Base-by-base conservation (phyloP, 2,797 vertebrate genomes). In the Aphelocoma californica region DNA sequence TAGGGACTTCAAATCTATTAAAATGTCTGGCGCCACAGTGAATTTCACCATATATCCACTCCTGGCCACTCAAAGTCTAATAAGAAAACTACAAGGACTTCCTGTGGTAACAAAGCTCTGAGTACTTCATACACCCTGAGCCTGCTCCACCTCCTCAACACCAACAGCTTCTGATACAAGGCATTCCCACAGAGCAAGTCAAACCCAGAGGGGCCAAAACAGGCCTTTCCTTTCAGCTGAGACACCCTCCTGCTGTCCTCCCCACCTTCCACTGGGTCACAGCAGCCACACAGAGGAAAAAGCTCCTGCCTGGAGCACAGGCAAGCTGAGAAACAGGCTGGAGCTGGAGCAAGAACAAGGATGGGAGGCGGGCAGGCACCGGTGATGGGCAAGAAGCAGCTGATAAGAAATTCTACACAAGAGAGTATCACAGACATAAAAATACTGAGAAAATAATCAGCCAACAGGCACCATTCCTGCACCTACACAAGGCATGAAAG, bases 331-430 rank as follows among this genome's bases (percentile, higher is more conserved):
- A 72, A 72, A 81, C 11, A n/a, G 3, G 45, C 18, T 70, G 45
- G n/a, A 81, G 64, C 21, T 86, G 61, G 45, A 54, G 60, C 14
- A 77, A 23, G 13, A 91, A 54, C 0, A 0, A 40, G 42, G 21
- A 91, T 0, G 0, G 32, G n/a, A 79, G 9, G 50, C 25, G 9
- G 7, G 40, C 2, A 15, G 38, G 44, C 42, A 66, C 6, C 15
- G 11, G 14, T 34, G 64, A 42, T 2, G 3, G 65, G 45, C 45
- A 90, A 69, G 36, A 81, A 32, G 56, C 57, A 92, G 53, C 51
- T 65, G 61, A 12, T 32, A 45, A 18, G 51, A 77, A 92, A 80
- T 40, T 78, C 70, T 32, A 34, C 2, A 0, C 3, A 67, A 67
- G 21, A 81, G 20, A 66, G 1, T 32, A 73, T 34, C 32, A 57